Conservation (phyloP, 2,888 invertebrate species). For the Hirtodrosophila trivittata region DNA sequence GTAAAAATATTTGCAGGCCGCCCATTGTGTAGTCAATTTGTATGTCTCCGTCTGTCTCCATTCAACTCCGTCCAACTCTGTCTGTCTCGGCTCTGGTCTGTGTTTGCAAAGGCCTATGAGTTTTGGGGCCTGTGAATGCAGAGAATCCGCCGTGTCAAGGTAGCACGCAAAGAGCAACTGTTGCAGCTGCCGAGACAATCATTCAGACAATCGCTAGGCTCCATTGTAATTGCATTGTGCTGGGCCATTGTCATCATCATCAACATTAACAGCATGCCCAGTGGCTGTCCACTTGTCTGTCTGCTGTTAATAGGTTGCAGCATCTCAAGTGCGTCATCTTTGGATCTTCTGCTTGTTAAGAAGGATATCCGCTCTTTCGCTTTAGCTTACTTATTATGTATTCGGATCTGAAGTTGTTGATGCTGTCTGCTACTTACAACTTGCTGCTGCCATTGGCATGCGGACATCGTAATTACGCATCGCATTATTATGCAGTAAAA, state of each 20-base stretch:
- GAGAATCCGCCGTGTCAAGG: constrained; percentile 18
- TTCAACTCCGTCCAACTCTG: background rate
- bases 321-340: constrained; percentile 37
- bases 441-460: constrained; percentile 44
- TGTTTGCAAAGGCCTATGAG: constrained; percentile 26
- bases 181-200: constrained; percentile 22
- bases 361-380: constrained; percentile 69
- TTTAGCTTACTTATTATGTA: constrained; percentile 39
- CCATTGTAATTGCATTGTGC: constrained; percentile 18
- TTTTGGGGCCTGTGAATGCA: constrained; percentile 12
- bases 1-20: constrained; percentile 39
- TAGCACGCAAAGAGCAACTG: constrained; percentile 36
- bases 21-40: constrained; percentile 44
- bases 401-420: constrained; percentile 24
- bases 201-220: constrained; percentile 24
- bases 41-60: background rate
- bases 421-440: background rate
- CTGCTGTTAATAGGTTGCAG: constrained; percentile 37
- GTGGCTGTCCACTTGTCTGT: constrained; percentile 56
- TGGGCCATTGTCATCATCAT: constrained; percentile 47
- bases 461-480: constrained; percentile 64
- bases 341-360: constrained; percentile 51
- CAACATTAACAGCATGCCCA: constrained; percentile 41
- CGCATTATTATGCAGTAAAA: constrained; percentile 55
- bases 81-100: constrained; percentile 13